Evolutionary conservation across 2,888 invertebrate genomes (phyloP).

Genomic region (Brenthis ino): DNA sequence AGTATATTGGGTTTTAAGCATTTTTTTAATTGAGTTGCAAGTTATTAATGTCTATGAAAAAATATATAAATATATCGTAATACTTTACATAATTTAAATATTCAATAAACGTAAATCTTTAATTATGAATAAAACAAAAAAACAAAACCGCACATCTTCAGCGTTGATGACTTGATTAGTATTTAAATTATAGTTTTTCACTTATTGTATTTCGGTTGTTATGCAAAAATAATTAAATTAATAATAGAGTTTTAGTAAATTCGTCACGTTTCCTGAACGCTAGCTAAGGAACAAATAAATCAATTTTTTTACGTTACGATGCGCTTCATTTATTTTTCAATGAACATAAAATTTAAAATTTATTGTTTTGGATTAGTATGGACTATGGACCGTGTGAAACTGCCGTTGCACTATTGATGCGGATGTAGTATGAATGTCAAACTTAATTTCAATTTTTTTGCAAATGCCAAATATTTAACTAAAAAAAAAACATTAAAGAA

Average conservation of each 20-base stretch:
- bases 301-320: background rate
- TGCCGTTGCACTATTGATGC: conserved; percentile 16
- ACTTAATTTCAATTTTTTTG: conserved; percentile 7
- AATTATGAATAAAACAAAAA: no score
- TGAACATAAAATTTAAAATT: background rate
- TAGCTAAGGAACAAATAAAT: background rate
- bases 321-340: background rate
- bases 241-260: background rate
- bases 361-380: conserved; percentile 2
- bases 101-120: no score
- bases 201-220: background rate
- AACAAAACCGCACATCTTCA: no score
- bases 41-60: no score
- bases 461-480: conserved; percentile 6
- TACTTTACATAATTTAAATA: no score
- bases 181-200: background rate
- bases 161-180: background rate
- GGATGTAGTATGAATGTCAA: conserved; percentile 25
- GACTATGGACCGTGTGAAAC: background rate
- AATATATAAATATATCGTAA: no score
- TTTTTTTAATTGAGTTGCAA: no score
- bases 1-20: no score
- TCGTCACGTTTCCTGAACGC: background rate
- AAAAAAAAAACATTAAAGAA: background rate
- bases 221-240: background rate